phyloP scores from a whole-genome alignment of 1,140 invertebrate genomes.

The Hyposmocoma kahamanoa region DNA sequence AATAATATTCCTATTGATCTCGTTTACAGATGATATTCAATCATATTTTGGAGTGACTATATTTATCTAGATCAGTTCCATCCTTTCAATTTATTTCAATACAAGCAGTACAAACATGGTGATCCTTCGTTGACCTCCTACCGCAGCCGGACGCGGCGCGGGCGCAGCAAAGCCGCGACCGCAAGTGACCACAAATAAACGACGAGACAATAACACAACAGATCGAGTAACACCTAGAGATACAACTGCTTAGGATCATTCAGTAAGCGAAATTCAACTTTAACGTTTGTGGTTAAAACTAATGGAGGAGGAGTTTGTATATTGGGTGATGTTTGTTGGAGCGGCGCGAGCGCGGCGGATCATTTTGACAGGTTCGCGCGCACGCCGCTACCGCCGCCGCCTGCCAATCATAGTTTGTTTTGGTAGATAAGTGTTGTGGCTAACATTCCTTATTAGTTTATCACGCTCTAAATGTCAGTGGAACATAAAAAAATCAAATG shows the following conservation, averaged over 20 bases:
- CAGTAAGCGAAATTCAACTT: too few relatives aligned
- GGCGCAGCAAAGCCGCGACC: slow-evolving; percentile 26
- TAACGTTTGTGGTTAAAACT: too few relatives aligned
- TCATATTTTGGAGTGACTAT: too few relatives aligned
- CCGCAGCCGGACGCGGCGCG: slow-evolving; percentile 29
- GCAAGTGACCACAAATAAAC: slow-evolving; percentile 36
- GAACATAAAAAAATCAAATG: too few relatives aligned
- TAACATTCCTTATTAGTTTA: neutral
- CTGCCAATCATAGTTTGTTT: slow-evolving; percentile 35
- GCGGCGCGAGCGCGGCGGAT: slow-evolving; percentile 14
- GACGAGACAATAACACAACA: slow-evolving; percentile 9
- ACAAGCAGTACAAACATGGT: slow-evolving; percentile 3
- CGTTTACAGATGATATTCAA: too few relatives aligned
- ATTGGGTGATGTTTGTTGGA: neutral
- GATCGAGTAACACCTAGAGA: too few relatives aligned
- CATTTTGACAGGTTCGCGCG: slow-evolving; percentile 51
- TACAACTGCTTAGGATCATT: too few relatives aligned
- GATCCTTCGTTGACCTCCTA: slow-evolving; percentile 29
- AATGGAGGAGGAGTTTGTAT: too few relatives aligned
- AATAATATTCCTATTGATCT: too few relatives aligned
- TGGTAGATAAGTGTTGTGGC: slow-evolving; percentile 27
- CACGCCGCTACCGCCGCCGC: slow-evolving; percentile 15
- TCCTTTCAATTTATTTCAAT: slow-evolving; percentile 12
- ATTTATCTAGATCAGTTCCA: too few relatives aligned
- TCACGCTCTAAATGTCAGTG: neutral